phyloP scores from a whole-genome alignment of 2,888 invertebrate species.

The Gryllus longicercus region DNA sequence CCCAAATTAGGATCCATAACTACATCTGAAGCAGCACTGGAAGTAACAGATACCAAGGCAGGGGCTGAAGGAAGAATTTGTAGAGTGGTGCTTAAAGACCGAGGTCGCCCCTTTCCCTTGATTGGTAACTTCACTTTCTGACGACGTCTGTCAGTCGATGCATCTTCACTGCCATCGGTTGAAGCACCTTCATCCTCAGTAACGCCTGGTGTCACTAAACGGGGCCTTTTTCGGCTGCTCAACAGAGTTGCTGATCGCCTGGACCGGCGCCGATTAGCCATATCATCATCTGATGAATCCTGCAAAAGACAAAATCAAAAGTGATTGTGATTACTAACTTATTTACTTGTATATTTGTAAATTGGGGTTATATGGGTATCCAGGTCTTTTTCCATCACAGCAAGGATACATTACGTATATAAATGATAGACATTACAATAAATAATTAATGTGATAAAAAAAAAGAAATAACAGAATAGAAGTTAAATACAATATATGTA shows the following conservation, averaged over 20 bases:
- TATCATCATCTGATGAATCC: constrained; percentile 35
- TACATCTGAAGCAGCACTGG: not conserved
- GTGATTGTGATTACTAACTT: not conserved
- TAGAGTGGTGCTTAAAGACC: not conserved
- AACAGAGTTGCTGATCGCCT: constrained; percentile 30
- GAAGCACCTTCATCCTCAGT: constrained; percentile 27
- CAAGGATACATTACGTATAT: too few relatives aligned
- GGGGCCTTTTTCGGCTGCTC: constrained; percentile 31
- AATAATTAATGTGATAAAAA: too few relatives aligned
- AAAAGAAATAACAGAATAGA: too few relatives aligned
- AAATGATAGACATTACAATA: too few relatives aligned
- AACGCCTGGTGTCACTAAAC: constrained; percentile 22
- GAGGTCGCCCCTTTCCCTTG: not conserved
- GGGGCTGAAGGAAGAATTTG: not conserved
- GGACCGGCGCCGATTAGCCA: constrained; percentile 25
- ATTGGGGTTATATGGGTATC: too few relatives aligned
- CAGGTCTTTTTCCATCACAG: too few relatives aligned
- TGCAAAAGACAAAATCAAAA: constrained; percentile 19
- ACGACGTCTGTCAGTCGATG: not conserved
- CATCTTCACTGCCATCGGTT: constrained; percentile 6
- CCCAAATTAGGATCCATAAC: too few relatives aligned
- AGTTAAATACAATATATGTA: too few relatives aligned
- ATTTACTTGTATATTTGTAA: too few relatives aligned
- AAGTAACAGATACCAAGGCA: not conserved
- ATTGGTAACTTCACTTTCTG: not conserved